Evolutionary conservation across 2,797 vertebrate genomes (phyloP), one percentile per base, ranked within the genome.

Genomic region (Eupleurogrammus muticus): DNA sequence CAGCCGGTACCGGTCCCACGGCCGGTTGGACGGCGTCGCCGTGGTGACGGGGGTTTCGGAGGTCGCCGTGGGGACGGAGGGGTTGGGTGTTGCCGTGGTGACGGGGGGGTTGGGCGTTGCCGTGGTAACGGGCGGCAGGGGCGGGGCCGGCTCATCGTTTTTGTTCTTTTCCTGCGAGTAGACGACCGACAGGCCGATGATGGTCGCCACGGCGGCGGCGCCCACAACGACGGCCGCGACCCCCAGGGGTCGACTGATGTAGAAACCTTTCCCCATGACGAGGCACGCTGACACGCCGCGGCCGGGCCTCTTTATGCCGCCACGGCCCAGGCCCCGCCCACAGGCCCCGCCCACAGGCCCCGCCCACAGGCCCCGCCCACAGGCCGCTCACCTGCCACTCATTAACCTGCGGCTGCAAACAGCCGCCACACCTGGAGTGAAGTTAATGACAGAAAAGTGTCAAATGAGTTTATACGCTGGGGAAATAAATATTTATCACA

Each of bases 231-330:
- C 64, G 20, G 34, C 86, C 53, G 87, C 73, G 0, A 94, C 50
- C 54, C 85, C 95, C 38, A 95, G 52, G 0, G 68, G 0, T 90
- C 95, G 97, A 81, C 95, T 95, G 75, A 98, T 92, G 85, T 80
- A 96, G 91, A 96, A 96, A 10, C 96, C 96, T 11, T 94, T 95
- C 0, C 91, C 96, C 97, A 98, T 98, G 87, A 6, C 28, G 28
- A 28, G n/a, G n/a, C 64, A 63, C 69, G 65, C 20, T 17, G 16
- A 78, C 53, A 2, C 55, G 44, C 46, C n/a, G n/a, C n/a, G n/a
- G n/a, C n/a, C n/a, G n/a, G n/a, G 28, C 6, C 28, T 28, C 3
- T 87, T 85, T 90, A 80, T 81, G 55, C 60, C 66, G 56, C 23
- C 62, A 34, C 28, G 5, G 34, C 19, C 3, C 3, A 28, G 28